These are phyloP conservation scores for Leptopilina boulardi DNA, from an alignment of 1,140 invertebrate genomes.

Conservation along the genomic window DNA sequence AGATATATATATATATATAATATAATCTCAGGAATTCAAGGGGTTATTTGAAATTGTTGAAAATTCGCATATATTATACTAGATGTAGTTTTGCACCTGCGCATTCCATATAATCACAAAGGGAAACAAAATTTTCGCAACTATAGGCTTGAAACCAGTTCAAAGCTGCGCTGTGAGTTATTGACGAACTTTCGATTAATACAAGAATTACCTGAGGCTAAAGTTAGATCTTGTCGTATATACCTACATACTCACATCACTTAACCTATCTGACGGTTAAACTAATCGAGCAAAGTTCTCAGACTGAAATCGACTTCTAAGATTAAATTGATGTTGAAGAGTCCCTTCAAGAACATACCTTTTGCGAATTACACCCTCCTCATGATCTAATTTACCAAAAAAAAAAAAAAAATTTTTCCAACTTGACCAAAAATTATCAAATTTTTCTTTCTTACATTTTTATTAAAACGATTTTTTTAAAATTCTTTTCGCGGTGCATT, in stretches of 20 bases:
- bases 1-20: no score
- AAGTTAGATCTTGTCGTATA: conserved; percentile 16
- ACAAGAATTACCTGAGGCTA: conserved; percentile 1
- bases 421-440: no score
- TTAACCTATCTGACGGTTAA: not conserved
- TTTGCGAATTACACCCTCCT: not conserved
- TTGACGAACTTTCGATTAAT: conserved; percentile 15
- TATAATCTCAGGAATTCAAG: conserved; percentile 8
- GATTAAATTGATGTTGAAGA: conserved; percentile 12
- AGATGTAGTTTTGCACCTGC: conserved; percentile 19
- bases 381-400: not conserved
- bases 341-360: conserved; percentile 12
- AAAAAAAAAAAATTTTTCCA: not conserved
- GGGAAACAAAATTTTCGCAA: conserved; percentile 20
- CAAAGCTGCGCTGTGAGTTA: conserved; percentile 26
- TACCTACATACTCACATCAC: not conserved
- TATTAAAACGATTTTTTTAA: no score
- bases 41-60: not conserved
- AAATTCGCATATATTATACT: not conserved
- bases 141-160: not conserved
- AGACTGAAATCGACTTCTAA: conserved; percentile 3
- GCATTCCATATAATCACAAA: conserved; percentile 23
- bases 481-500: no score
- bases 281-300: conserved; percentile 2
- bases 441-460: no score